Conservation (phyloP, 1,140 invertebrate species). For the Drosophila micromelanica region DNA sequence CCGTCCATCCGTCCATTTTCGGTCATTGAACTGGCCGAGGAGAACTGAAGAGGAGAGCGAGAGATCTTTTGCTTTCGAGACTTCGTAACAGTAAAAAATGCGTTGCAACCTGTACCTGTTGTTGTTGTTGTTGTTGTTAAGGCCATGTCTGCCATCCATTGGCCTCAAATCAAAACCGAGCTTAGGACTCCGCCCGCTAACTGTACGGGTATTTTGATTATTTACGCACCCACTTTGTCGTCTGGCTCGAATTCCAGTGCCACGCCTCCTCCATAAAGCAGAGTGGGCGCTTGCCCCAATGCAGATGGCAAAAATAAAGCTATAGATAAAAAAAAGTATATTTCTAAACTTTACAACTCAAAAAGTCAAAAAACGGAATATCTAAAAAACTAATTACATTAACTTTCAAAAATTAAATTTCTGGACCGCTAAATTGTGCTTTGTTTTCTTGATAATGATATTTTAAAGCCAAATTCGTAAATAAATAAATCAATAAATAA, state of each 20-base stretch:
- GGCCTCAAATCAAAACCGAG: constrained; percentile 56
- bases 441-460: too few relatives aligned
- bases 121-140: constrained; percentile 1
- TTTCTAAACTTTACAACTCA: too few relatives aligned
- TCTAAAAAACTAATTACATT: too few relatives aligned
- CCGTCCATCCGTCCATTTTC: constrained; percentile 59
- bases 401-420: too few relatives aligned
- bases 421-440: too few relatives aligned
- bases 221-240: constrained; percentile 46
- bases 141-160: constrained; percentile 33
- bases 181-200: constrained; percentile 63
- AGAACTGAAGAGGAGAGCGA: constrained; percentile 10
- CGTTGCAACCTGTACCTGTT: constrained; percentile 42
- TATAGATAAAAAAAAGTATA: not conserved
- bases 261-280: constrained; percentile 6
- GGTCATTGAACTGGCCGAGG: constrained; percentile 68
- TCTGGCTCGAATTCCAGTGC: not conserved
- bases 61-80: constrained; percentile 69
- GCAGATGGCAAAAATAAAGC: not conserved
- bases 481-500: too few relatives aligned
- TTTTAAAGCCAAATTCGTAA: too few relatives aligned
- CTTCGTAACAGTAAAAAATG: constrained; percentile 77
- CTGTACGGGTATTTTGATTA: constrained; percentile 44
- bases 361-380: too few relatives aligned
- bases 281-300: not conserved